Evolutionary conservation across 2,888 invertebrate genomes (phyloP).

Genomic region (Drosophila greeni): DNA sequence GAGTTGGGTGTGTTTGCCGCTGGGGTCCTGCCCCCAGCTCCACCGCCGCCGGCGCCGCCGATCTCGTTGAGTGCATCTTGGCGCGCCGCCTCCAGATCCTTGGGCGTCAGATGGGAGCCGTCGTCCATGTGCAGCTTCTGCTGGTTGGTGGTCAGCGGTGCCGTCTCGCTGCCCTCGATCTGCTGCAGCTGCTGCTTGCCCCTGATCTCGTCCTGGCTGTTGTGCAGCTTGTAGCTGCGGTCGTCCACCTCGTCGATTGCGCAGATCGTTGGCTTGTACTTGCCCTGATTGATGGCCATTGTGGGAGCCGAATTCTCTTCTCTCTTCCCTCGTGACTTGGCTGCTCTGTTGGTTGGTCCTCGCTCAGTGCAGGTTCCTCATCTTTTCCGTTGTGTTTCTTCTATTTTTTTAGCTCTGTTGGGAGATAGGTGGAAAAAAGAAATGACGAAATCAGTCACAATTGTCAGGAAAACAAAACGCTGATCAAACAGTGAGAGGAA

Average conservation of each 20-base stretch:
- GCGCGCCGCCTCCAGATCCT: conserved; percentile 68
- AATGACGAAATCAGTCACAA: conserved; percentile 17
- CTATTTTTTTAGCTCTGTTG: conserved; percentile 7
- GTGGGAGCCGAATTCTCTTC: conserved; percentile 20
- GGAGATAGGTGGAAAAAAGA: background rate
- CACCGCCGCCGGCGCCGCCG: conserved; percentile 39
- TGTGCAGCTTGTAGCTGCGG: conserved; percentile 68
- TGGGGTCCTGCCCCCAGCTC: conserved; percentile 50
- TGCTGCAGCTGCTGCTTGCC: conserved; percentile 51
- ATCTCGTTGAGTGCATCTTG: conserved; percentile 49
- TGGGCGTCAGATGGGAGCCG: conserved; percentile 59
- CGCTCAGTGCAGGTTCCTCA: conserved; percentile 21
- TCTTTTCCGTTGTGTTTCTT: background rate
- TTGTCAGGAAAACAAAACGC: background rate
- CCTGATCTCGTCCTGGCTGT: conserved; percentile 55
- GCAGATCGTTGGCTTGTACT: conserved; percentile 74
- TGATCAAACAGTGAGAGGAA: conserved; percentile 2
- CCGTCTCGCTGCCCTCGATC: conserved; percentile 77
- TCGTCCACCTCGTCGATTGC: conserved; percentile 76
- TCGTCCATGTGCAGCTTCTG: conserved; percentile 74
- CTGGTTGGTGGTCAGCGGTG: conserved; percentile 76
- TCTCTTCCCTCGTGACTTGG: background rate
- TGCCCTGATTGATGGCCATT: conserved; percentile 73
- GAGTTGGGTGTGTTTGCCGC: conserved; percentile 63
- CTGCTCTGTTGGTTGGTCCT: background rate